Percentiles rank a stretch among this genome's conserved stretches.
phyloP scores from a whole-genome alignment of 2,797 vertebrate genomes.

The Muscicapa striata region DNA sequence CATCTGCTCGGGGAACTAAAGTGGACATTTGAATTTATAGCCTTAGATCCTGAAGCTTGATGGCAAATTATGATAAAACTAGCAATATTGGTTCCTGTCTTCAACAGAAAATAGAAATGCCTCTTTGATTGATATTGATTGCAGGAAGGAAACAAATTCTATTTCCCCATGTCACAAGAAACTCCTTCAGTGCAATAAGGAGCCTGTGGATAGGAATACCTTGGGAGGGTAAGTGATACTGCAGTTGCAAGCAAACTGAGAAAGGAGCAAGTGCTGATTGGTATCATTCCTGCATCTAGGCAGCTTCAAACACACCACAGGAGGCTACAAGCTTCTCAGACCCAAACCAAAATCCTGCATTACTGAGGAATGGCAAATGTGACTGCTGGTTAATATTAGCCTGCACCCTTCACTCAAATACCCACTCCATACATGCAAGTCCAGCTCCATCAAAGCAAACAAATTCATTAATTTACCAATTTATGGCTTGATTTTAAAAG shows the following conservation, averaged over 20 bases:
- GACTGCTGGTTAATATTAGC: not conserved
- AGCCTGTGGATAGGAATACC: not conserved
- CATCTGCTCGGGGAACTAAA: not conserved
- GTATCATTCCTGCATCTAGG: not conserved
- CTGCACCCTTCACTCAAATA: not conserved
- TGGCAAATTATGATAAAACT: not conserved
- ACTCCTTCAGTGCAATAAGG: not conserved
- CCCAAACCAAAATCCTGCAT: not conserved
- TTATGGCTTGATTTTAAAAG: slow-evolving; percentile 36
- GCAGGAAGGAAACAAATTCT: slow-evolving; percentile 47
- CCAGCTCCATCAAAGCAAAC: slow-evolving; percentile 19
- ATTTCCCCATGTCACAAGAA: slow-evolving; percentile 8
- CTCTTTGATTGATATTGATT: slow-evolving; percentile 24
- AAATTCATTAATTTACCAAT: slow-evolving; percentile 22
- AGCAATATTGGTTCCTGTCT: slow-evolving; percentile 9
- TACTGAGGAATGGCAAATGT: not conserved
- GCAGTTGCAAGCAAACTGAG: not conserved
- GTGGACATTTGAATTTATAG: not conserved
- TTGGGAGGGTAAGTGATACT: not conserved
- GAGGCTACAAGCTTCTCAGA: not conserved
- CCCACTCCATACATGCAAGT: not conserved
- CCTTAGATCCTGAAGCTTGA: not conserved
- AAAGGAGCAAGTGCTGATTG: not conserved
- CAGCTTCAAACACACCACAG: not conserved
- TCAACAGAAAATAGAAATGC: slow-evolving; percentile 14